Evolutionary conservation across 1,140 invertebrate species (phyloP), one percentile per base, ranked within the genome.

Genomic region (Rhopalosiphum padi): DNA sequence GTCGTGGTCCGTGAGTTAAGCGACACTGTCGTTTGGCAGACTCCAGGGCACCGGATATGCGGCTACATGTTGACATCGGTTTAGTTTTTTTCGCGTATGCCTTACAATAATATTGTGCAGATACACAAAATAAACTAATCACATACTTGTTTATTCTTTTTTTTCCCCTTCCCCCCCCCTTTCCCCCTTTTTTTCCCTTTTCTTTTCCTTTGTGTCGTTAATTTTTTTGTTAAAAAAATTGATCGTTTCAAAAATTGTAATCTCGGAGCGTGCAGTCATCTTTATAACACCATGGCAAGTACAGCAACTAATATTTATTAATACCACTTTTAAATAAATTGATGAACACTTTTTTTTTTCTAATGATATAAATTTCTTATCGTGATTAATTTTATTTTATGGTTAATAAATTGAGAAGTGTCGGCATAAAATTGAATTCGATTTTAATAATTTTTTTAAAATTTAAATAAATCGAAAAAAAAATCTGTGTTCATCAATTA

Each of bases 21-120:
- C n/a, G 60, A 18, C 15, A 6, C 60, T n/a, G n/a, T n/a, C 15
- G 60, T 35, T n/a, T 77, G n/a, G n/a, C 6, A 0, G 60, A 60
- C 15, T 18, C 5, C 60, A 22, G 30, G n/a, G 30, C 30, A 21
- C 60, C 30, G 30, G 15, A 5, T n/a, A 68, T 68, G 30, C 25
- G 30, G 4, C 0, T 15, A 0, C 0, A 68, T n/a, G 0, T 9
- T 5, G 30, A 68, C 11, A 4, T 68, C 11, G 60, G 60, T 68
- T 68, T 25, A 30, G 9, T 60, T 60, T 41, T 60, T 8, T 60
- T 60, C 55, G 7, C 9, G 23, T 23, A 55, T 22, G 1, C 8
- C 55, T 60, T 18, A 18, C 1, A 30, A 30, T 30, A 30, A 11
- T 60, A 60, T 30, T 25, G 23, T 25, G 55, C 55, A 60, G 23